Base-by-base conservation (phyloP, 2,888 invertebrate species). In the Macrophya alboannulata region DNA sequence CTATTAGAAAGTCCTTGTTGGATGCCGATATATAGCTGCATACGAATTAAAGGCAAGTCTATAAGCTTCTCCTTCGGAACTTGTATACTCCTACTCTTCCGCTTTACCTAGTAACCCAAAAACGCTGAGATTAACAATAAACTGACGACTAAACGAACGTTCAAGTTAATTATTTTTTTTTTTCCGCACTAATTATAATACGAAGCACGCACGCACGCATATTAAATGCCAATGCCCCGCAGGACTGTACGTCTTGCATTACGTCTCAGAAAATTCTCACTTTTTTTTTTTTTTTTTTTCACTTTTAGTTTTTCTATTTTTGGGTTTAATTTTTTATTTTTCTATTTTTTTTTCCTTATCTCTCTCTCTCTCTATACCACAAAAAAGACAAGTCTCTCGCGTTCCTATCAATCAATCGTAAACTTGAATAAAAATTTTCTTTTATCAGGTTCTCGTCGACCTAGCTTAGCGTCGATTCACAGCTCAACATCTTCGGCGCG, bases 401-500 rank as follows among this genome's bases (percentile, higher is more conserved):
- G 21, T 25, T 1, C 15, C 25, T n/a, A n/a, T 12, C 25, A 25
- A 15, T 4, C 9, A 31, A 21, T 37, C 55, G 31, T 9, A 79
- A n/a, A 15, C n/a, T 37, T n/a, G 55, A 59, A 55, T 9, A 17
- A 15, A 4, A 62, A 37, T 59, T 31, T 79, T 79, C 12, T 79
- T 79, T 40, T 62, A 86, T 45, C 94, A 97, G 97, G 97, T 95
- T 97, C 97, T 92, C 95, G 97, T 95, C 96, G 97, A 95, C 97
- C 97, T 94, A 97, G 97, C 95, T 95, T 97, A 95, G 97, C 96
- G 89, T 98, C 97, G 88, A 95, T 98, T 90, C 97, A 98, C 93
- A 97, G 97, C 95, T 97, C 96, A 93, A 96, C 96, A 90, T 97
- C 97, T 87, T 98, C 97, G 82, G 96, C 97, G 88, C 96, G 97